Evolutionary conservation across 1,140 invertebrate genomes (phyloP).

Genomic region (Coptotermes formosanus): DNA sequence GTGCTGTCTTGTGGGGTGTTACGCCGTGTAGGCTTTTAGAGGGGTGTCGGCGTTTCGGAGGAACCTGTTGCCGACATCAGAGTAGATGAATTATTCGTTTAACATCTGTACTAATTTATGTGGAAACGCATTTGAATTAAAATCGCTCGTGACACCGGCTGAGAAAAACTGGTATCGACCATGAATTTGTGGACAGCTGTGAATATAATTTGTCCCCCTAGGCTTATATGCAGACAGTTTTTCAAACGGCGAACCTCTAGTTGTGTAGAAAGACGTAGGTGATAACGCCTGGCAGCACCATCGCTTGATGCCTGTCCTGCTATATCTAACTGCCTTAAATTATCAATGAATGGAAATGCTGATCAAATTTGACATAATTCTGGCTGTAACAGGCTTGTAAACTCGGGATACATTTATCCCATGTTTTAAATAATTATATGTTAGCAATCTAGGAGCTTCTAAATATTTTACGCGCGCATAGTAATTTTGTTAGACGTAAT

Average conservation of each 20-base stretch:
- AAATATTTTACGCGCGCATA: not conserved
- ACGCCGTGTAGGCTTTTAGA: too few relatives aligned
- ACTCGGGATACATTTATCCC: not conserved
- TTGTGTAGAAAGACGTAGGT: not conserved
- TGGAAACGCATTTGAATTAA: too few relatives aligned
- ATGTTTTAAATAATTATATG: conserved; percentile 3
- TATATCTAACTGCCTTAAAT: not conserved
- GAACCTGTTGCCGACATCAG: too few relatives aligned
- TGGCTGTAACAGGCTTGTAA: not conserved
- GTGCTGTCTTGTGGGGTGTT: too few relatives aligned
- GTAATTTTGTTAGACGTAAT: conserved; percentile 2
- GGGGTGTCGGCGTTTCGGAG: too few relatives aligned
- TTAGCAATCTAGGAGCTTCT: not conserved
- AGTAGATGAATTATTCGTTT: too few relatives aligned
- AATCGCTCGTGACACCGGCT: too few relatives aligned
- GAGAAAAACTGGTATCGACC: too few relatives aligned
- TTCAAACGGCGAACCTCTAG: not conserved
- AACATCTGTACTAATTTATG: too few relatives aligned
- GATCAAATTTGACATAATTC: conserved; percentile 14
- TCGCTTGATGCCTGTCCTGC: not conserved
- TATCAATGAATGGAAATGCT: not conserved
- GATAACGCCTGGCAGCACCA: not conserved
- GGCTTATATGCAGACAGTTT: not conserved
- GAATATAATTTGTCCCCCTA: too few relatives aligned
- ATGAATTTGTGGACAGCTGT: too few relatives aligned